Evolutionary conservation across 2,888 invertebrate species (phyloP), one percentile per base, ranked within the genome.

Genomic region (Drosophila anceps): DNA sequence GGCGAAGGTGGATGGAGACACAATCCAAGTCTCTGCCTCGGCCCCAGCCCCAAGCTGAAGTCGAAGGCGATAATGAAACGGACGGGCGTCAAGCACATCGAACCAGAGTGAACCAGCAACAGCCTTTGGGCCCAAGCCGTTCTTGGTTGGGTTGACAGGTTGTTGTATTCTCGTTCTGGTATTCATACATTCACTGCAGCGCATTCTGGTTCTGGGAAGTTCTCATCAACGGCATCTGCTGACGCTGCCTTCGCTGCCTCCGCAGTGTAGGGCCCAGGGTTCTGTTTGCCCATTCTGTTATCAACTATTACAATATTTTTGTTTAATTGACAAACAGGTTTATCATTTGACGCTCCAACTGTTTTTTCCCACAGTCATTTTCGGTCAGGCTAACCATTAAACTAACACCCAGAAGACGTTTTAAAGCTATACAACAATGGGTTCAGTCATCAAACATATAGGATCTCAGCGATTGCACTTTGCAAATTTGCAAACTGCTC

Each of bases 311-410:
- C 86, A 86, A 84, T 88, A 86, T 88, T 79, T 76, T 82, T 84
- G 88, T 86, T 86, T 86, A 88, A 86, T 88, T 86, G 86, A 88
- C 88, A 86, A 86, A 86, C 86, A 88, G 86, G 86, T 86, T 88
- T 86, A 88, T 86, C 88, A 86, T 83, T 88, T 88, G 84, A 81
- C 83, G 88, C 86, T 87, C 88, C 79, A 87, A 82, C 85, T 83
- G 76, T 86, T 88, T 41, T 54, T 86, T 86, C 86, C 88, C 86
- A 86, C 86, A 86, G 70, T 88, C 72, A 84, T 86, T 83, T 85
- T 81, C 59, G 71, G 69, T 75, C 61, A 81, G 66, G 48, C 67
- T 65, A 67, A 71, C 71, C 75, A 80, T 62, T 67, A 64, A 64
- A 20, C 65, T 44, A 69, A 60, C 79, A 66, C 50, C 72, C 15